Base-by-base conservation (phyloP, 1,140 invertebrate genomes). In the Aleiodes sp. region DNA sequence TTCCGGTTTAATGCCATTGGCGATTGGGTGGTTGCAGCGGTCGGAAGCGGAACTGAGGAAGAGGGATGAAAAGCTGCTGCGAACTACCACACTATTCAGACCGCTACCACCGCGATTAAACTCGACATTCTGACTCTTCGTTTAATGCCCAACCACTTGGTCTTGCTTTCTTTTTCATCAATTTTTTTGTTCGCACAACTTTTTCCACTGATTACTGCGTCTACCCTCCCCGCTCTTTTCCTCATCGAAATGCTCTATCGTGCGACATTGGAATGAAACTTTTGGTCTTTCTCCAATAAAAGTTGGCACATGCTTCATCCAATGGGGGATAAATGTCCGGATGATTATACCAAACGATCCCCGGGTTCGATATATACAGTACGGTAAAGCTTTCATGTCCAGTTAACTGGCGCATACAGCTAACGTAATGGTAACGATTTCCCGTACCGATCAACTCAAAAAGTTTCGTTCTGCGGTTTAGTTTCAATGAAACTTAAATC, bases 201-300 rank as follows among this genome's bases (percentile, higher is more conserved):
- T 80, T 80, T 81, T 79, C 75, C 60, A 81, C 80, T 81, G 79
- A 83, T 80, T 77, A 75, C 75, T 65, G 62, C 62, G 56, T 66
- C 46, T 29, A 24, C 64, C 70, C 26, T 37, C 63, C 62, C 52
- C 46, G 56, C 31, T 33, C 12, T 33, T 33, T 16, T 57, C 39
- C 10, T 1, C 12, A 10, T 33, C 31, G 43, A 6, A 10, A 8
- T 16, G 19, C 3, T 33, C 4, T 31, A 61, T 61, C 14, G 39
- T 33, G 29, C 46, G 41, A 65, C 43, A 65, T 41, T 33, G 52
- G 37, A 59, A 41, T 66, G 72, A 78, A 84, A 83, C 79, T 83
- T 84, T 83, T 81, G 82, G 81, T 82, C 77, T 71, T 76, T 65
- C 71, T 82, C 80, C 82, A 80, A 79, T 71, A 75, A 82, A 83